These are phyloP conservation scores for Lethenteron camtschaticum DNA, from an alignment of 2,113 vertebrate species.

Conservation along the genomic window DNA sequence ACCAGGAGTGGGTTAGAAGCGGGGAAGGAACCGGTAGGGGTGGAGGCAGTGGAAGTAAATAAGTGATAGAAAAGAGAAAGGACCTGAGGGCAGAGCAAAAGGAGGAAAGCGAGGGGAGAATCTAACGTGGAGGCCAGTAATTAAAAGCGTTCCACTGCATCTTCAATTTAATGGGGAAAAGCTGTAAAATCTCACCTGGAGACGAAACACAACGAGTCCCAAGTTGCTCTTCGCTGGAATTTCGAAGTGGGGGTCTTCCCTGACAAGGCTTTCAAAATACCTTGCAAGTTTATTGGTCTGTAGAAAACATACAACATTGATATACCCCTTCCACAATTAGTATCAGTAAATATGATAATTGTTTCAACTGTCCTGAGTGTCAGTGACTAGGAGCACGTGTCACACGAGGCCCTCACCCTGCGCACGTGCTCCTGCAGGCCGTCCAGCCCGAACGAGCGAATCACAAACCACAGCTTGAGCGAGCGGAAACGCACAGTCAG, in stretches of 20 bases:
- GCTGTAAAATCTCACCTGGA: slow-evolving; percentile 35
- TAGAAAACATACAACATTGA: slow-evolving; percentile 6
- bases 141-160: too few species aligned
- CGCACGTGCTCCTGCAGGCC: slow-evolving; percentile 71
- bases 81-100: too few species aligned
- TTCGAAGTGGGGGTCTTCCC: slow-evolving; percentile 54
- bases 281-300: slow-evolving; percentile 75
- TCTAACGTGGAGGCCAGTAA: too few species aligned
- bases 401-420: slow-evolving; percentile 32
- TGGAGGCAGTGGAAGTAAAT: too few species aligned
- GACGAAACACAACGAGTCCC: slow-evolving; percentile 70
- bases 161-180: neutral
- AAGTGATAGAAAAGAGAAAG: too few species aligned
- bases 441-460: slow-evolving; percentile 74
- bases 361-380: neutral
- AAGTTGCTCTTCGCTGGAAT: slow-evolving; percentile 68
- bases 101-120: too few species aligned
- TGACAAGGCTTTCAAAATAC: slow-evolving; percentile 63
- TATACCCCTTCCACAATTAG: neutral
- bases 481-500: slow-evolving; percentile 78
- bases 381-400: neutral
- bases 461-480: slow-evolving; percentile 85
- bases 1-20: too few species aligned
- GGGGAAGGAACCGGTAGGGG: too few species aligned
- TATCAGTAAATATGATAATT: neutral